Evolutionary conservation across 2,888 invertebrate species (phyloP), one percentile per base, ranked within the genome.

Genomic region (Colletes collaris): DNA sequence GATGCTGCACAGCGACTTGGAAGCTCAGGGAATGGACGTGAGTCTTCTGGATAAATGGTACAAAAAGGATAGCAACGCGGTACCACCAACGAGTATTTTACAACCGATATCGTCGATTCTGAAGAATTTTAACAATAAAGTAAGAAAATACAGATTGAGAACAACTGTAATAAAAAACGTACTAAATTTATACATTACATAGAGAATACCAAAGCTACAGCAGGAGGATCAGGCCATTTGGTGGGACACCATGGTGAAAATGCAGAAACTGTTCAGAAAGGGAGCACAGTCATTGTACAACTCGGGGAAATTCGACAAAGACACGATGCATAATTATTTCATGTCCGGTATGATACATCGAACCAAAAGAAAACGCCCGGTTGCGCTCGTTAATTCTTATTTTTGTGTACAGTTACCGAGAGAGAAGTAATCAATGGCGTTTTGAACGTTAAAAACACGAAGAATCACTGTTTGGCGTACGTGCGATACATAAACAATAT

Each of bases 41-140:
- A 95, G 95, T 2, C 94, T 98, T 0, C 94, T 99, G 77, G 98
- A 99, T 92, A 96, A 96, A 4, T 99, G 99, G 99, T 99, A 99
- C 93, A 96, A 97, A 90, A 98, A 98, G 93, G 99, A 99, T 91
- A 96, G 97, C 77, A 99, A 99, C 91, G 97, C 98, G 0, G 99
- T 99, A 0, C 99, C 99, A 0, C 97, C 98, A 0, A 96, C 98
- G 13, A 98, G 98, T 5, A 97, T 99, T 13, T 94, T 99, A 37
- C 99, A 99, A 91, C 99, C 99, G 0, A 99, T 99, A 89, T 99
- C 99, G 11, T 98, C 99, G 4, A 99, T 99, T 90, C 94, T 99
- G 55, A 96, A 98, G 80, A 99, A 99, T 93, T 99, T 99, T 91
- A 99, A 99, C 92, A 99, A 99, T 90, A 99, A 99, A 95, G 98